Base-by-base conservation (phyloP, 2,797 vertebrate genomes). In the Ctenopoma multispine region DNA sequence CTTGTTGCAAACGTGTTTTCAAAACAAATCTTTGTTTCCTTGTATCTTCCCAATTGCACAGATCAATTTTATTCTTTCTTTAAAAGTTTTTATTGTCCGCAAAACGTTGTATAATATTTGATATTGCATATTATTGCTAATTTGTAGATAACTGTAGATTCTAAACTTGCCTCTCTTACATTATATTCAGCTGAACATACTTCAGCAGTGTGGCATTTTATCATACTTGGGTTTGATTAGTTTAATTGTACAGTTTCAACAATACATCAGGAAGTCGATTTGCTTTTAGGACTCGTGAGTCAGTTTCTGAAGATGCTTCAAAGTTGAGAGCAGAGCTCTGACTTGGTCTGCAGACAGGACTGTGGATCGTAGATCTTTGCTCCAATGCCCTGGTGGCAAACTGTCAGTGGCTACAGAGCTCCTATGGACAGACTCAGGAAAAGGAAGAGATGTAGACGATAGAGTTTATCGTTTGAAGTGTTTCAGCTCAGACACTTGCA, bases 371-470 rank as follows among this genome's bases (percentile, higher is more conserved):
- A 47, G 51, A 53, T 79, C 70, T 80, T 75, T 65, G 59, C 63
- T 73, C 53, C 44, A 12, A 18, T n/a, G 29, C 63, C 79, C 85
- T 73, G 77, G 68, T 82, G 84, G 83, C 77, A 77, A 70, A 78
- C 61, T 73, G 71, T 83, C 74, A 72, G 66, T 48, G 69, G 61
- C 76, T 74, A 71, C 69, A 81, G 63, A 73, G 73, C 77, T 66
- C 75, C 77, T 60, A 48, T 11, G 29, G 63, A 71, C 68, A 70
- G 82, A 81, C 73, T 80, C 75, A 46, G 79, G 75, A 86, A 88
- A 69, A 79, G 85, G 87, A 89, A 89, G 79, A 83, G 87, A 91
- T 90, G 80, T 15, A 85, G 89, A 88, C 51, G 72, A 90, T 89
- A 89, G 85, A 84, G 81, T 75, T 38, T 21, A 44, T 72, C 51